Evolutionary conservation across 2,888 invertebrate genomes (phyloP).

Genomic region (Nyleta sp.): DNA sequence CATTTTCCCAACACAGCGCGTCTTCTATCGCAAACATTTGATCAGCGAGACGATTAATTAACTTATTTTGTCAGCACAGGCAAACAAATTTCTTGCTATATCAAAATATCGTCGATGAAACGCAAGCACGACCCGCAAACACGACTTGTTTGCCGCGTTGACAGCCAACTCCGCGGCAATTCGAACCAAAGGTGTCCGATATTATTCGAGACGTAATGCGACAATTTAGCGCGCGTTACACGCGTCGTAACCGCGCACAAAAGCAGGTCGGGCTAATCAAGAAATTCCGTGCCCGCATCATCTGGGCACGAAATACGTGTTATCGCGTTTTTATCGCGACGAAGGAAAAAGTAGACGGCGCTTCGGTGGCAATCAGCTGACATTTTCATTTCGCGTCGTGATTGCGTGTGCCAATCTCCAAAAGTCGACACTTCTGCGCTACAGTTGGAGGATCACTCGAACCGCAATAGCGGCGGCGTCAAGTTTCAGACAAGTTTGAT

Average conservation of each 20-base stretch:
- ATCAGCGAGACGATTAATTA: slow-evolving; percentile 39
- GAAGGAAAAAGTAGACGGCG: slow-evolving; percentile 5
- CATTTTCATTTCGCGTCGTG: slow-evolving; percentile 47
- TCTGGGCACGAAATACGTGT: neutral
- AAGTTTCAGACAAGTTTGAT: slow-evolving; percentile 66
- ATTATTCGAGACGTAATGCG: slow-evolving; percentile 14
- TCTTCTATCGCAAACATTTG: slow-evolving; percentile 45
- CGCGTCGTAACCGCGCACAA: neutral
- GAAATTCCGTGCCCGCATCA: neutral
- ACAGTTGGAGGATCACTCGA: slow-evolving; percentile 58
- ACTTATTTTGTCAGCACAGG: slow-evolving; percentile 43
- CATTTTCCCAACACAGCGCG: slow-evolving; percentile 27
- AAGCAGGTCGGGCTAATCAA: no score
- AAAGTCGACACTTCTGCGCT: slow-evolving; percentile 52
- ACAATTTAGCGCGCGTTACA: slow-evolving; percentile 4
- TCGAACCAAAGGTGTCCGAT: slow-evolving; percentile 34
- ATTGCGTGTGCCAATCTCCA: slow-evolving; percentile 58
- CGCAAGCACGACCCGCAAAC: slow-evolving; percentile 42
- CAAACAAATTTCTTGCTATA: slow-evolving; percentile 50
- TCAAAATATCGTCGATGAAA: slow-evolving; percentile 46
- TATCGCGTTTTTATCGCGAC: slow-evolving; percentile 21
- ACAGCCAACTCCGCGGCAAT: slow-evolving; percentile 17
- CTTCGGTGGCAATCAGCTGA: slow-evolving; percentile 36
- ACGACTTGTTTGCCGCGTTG: slow-evolving; percentile 25
- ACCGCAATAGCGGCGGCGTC: slow-evolving; percentile 62